Base-by-base conservation (phyloP, 2,113 vertebrate species). In the Paratilapia polleni region DNA sequence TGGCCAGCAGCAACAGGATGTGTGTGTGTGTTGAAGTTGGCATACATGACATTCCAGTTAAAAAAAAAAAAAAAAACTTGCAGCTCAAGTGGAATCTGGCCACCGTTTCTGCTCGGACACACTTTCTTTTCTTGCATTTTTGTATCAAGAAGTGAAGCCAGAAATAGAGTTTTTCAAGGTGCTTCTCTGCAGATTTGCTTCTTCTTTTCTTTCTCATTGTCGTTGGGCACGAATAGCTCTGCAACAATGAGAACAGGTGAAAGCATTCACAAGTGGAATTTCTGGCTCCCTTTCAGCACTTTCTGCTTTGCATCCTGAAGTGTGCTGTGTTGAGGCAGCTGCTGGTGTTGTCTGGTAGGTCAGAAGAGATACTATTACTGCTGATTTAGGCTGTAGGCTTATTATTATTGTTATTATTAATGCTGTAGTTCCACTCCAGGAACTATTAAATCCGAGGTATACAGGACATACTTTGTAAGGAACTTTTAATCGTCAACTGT, bases 241-340 rank as follows among this genome's bases (percentile, higher is more conserved):
- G 28, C 75, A 88, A 85, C 83, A 83, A 90, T 64, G 77, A 52
- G 80, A 93, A 81, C 92, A 94, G 89, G 92, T 94, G 92, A 92
- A 93, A 94, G 62, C 62, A 34, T 94, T 95, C 91, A 89, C 82
- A 80, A 83, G 66, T 77, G 92, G 91, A 93, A 93, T 95, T 91
- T 92, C 79, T 95, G 93, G 91, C 93, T 31, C 5, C 2, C 73
- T 85, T 83, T 94, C 88, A 92, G 87, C 82, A 88, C 84, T 87
- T 87, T 92, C 87, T 89, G 86, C 88, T 86, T 91, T 88, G 56
- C 78, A 78, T 82, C 75, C 75, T 80, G 77, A 59, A 54, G 56
- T 77, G n/a, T 62, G 49, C 84, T 28, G 62, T 86, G 87, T 87
- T 79, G 83, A 83, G 79, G 77, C 20, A 13, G 79, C 63, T 80